Evolutionary conservation across 1,140 invertebrate genomes (phyloP).

Genomic region (Megathymus violae): DNA sequence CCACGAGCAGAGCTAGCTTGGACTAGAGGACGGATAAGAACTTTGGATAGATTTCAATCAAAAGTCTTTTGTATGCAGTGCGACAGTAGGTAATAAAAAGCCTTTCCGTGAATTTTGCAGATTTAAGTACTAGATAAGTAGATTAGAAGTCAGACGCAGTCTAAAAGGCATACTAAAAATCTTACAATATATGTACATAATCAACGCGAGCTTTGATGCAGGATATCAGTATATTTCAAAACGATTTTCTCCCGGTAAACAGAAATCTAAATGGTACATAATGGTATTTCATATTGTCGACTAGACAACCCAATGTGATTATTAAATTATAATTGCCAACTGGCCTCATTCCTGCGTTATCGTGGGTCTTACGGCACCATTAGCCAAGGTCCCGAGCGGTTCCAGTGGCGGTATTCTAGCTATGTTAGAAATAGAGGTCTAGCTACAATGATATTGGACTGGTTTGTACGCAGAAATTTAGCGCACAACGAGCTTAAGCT

Average conservation of each 20-base stretch:
- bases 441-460: constrained; percentile 13
- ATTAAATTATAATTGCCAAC: constrained; percentile 21
- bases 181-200: neutral
- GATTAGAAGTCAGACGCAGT: neutral
- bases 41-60: too few species aligned
- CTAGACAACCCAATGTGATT: constrained; percentile 1
- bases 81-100: too few species aligned
- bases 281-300: constrained; percentile 11
- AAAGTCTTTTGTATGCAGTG: too few species aligned
- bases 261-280: neutral
- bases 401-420: neutral
- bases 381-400: constrained; percentile 7
- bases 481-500: neutral
- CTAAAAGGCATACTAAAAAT: neutral
- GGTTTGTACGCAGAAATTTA: constrained; percentile 14
- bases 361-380: constrained; percentile 12
- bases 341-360: constrained; percentile 17
- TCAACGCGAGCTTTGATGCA: neutral
- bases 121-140: too few species aligned
- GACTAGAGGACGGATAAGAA: too few species aligned
- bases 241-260: neutral
- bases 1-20: too few species aligned
- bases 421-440: neutral
- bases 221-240: neutral
- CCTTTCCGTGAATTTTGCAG: too few species aligned